phyloP scores from a whole-genome alignment of 1,140 invertebrate species.

The Pristionchus pacificus region DNA sequence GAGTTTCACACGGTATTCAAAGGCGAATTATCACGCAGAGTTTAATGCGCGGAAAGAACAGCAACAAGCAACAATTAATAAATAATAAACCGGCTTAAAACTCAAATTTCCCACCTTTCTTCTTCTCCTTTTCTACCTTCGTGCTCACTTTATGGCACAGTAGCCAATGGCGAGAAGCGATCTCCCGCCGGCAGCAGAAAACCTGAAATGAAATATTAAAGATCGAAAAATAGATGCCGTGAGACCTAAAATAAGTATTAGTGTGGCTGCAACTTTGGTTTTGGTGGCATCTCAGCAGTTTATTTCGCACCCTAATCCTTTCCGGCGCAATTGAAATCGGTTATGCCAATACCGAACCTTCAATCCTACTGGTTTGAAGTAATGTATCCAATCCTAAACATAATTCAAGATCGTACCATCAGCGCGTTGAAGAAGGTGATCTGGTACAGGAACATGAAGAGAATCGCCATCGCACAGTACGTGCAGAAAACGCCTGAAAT shows the following conservation, averaged over 20 bases:
- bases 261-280: background rate
- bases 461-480: slow-evolving; percentile 52
- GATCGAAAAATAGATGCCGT: no score
- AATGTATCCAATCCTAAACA: background rate
- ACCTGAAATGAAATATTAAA: slow-evolving; percentile 3
- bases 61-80: no score
- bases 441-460: slow-evolving; percentile 52
- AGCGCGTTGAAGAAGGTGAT: slow-evolving; percentile 48
- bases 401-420: slow-evolving; percentile 26
- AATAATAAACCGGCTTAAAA: no score
- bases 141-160: slow-evolving; percentile 12
- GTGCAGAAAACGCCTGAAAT: slow-evolving; percentile 50
- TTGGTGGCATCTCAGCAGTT: background rate
- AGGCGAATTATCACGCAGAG: no score
- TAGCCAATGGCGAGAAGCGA: slow-evolving; percentile 41
- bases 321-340: background rate
- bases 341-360: background rate
- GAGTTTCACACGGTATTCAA: no score
- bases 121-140: no score
- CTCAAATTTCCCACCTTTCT: no score
- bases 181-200: slow-evolving; percentile 46
- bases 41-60: no score
- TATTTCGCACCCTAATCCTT: background rate
- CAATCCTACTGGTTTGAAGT: no score
- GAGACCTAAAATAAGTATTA: no score